Evolutionary conservation across 2,113 vertebrate species (phyloP), one percentile per base, ranked within the genome.

Genomic region (Mesoclemmys tuberculata): DNA sequence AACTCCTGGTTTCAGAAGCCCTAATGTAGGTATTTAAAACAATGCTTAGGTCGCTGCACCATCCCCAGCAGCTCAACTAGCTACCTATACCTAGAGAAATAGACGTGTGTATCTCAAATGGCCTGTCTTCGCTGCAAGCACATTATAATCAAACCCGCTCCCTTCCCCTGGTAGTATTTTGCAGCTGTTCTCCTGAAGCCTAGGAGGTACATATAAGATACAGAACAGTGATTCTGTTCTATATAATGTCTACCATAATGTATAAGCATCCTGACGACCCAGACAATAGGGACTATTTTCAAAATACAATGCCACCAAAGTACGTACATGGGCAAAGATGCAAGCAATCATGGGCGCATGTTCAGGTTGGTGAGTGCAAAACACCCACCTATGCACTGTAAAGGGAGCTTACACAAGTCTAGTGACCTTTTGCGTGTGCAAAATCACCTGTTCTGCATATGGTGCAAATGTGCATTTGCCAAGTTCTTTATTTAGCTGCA

Each of bases 1-100:
- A 95, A 92, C 82, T 85, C 89, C 81, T n/a, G 58, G 55, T 56
- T 95, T 90, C 87, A 90, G 93, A 83, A 92, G 86, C 41, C 88
- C 78, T 82, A 89, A 89, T 61, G 83, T 94, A 82, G 52, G 80
- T 49, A 12, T 5, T 1, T 14, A 71, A 51, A 93, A 8, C 80
- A 49, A 4, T 21, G 54, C n/a, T 38, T 18, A 1, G n/a, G 2
- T 49, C 31, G 41, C 58, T 31, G 49, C 10, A 38, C 92, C 82
- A 89, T 84, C 68, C 68, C 19, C 8, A 74, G n/a, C 8, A 74
- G 68, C 21, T 41, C 21, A 24, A 2, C 61, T 64, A 13, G 29
- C 31, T 4, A 75, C 6, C 82, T 82, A 96, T 90, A 48, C 44
- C 93, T 94, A 41, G 46, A 90, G 90, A 93, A 95, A 87, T 87